Percentiles rank a stretch among this genome's conserved stretches.
Conservation (phyloP, 2,797 vertebrate genomes). For the Myotis daubentonii region DNA sequence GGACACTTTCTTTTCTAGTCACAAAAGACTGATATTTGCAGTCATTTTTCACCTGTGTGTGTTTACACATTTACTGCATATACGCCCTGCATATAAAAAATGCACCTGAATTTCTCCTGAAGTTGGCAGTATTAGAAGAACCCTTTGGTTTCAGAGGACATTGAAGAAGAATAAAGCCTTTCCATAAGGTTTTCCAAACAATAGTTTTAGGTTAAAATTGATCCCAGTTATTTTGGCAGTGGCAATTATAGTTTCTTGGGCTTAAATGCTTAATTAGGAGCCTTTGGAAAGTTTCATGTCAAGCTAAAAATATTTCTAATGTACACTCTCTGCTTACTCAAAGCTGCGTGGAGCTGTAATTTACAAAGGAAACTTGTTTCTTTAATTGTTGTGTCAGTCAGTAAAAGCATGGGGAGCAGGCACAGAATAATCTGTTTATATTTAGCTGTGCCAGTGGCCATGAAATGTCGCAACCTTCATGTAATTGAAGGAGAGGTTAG, state of each 20-base stretch:
- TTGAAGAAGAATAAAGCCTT: constrained; percentile 65
- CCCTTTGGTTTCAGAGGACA: constrained; percentile 36
- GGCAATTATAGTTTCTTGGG: constrained; percentile 70
- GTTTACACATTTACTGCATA: neutral
- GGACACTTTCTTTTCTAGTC: neutral
- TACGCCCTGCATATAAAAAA: neutral
- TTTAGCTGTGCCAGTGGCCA: constrained; percentile 68
- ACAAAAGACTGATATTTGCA: neutral
- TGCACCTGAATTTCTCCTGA: neutral
- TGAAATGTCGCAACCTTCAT: constrained; percentile 64
- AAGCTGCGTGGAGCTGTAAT: constrained; percentile 72
- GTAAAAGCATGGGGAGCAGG: constrained; percentile 42
- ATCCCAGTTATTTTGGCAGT: constrained; percentile 81
- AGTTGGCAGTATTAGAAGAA: neutral
- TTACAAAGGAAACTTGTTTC: constrained; percentile 75
- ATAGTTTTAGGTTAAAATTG: constrained; percentile 77
- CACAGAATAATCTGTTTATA: constrained; percentile 69
- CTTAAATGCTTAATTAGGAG: constrained; percentile 79
- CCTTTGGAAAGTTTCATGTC: constrained; percentile 69
- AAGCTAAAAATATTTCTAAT: constrained; percentile 80
- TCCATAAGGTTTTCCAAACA: constrained; percentile 68
- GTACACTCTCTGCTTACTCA: constrained; percentile 72
- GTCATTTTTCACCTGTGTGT: neutral
- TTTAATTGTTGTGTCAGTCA: constrained; percentile 71
- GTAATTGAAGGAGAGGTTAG: constrained; percentile 63